Percentiles rank a stretch among this genome's conserved stretches.
Conservation (phyloP, 1,140 invertebrate species). For the Onthophagus taurus region DNA sequence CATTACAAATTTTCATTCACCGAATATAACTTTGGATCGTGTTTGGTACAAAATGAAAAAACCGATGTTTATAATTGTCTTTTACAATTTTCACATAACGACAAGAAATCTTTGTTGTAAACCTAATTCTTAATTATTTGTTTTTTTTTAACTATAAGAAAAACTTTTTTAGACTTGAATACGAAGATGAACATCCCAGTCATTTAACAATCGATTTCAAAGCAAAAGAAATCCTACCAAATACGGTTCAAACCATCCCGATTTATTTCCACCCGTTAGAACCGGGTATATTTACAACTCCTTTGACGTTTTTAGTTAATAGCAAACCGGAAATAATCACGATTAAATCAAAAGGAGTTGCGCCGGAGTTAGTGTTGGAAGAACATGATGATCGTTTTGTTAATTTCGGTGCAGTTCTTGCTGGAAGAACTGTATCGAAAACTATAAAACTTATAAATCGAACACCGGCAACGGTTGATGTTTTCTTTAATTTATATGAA, state of each 20-base stretch:
- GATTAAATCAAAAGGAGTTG: constrained; percentile 37
- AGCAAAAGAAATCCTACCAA: constrained; percentile 22
- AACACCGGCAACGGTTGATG: constrained; percentile 24
- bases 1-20: constrained; percentile 35
- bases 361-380: constrained; percentile 30
- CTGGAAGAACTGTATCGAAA: constrained; percentile 26
- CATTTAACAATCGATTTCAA: constrained; percentile 30
- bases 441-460: constrained; percentile 35
- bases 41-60: constrained; percentile 33
- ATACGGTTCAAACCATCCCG: constrained; percentile 24
- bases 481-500: constrained; percentile 29
- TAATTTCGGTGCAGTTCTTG: constrained; percentile 32
- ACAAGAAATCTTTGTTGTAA: constrained; percentile 31
- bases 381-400: constrained; percentile 36
- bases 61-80: constrained; percentile 24
- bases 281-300: constrained; percentile 28
- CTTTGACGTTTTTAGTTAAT: constrained; percentile 32
- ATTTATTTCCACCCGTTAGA: constrained; percentile 36
- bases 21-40: constrained; percentile 38
- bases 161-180: constrained; percentile 31
- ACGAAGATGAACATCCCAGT: constrained; percentile 27
- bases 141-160: constrained; percentile 7
- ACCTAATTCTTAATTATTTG: constrained; percentile 8
- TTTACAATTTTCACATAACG: constrained; percentile 35
- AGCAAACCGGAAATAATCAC: constrained; percentile 27